Evolutionary conservation across 2,888 invertebrate species (phyloP).

Genomic region (Quadroppia sp.): DNA sequence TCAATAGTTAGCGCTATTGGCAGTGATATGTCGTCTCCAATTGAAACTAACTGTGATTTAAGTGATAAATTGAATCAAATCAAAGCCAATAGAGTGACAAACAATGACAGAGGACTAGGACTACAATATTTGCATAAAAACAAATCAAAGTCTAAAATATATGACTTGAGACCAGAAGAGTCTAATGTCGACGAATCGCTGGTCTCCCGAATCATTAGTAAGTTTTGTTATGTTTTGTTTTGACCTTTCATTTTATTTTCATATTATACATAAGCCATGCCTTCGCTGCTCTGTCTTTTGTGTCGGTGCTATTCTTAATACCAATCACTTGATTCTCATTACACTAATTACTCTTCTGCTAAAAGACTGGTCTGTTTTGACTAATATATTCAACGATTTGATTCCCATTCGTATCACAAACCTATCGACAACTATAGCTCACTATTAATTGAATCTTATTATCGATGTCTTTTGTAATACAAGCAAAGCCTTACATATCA

Average conservation of each 20-base stretch:
- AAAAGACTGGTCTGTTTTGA: no score
- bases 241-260: neutral
- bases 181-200: slow-evolving; percentile 8
- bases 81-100: slow-evolving; percentile 3
- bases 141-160: neutral
- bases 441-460: no score
- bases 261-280: neutral
- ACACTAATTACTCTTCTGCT: no score
- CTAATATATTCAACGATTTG: no score
- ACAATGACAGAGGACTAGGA: neutral
- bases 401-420: no score
- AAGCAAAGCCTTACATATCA: no score
- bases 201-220: slow-evolving; percentile 30
- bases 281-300: neutral
- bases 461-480: no score
- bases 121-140: neutral
- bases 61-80: neutral
- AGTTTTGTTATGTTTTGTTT: neutral
- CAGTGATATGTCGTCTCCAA: slow-evolving; percentile 26
- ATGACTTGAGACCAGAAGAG: slow-evolving; percentile 10
- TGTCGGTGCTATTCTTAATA: neutral
- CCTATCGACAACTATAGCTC: no score
- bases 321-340: neutral
- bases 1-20: neutral
- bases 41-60: slow-evolving; percentile 4